These are phyloP conservation scores for Meliscaeva auricollis DNA, from an alignment of 2,888 invertebrate genomes.

Conservation along the genomic window DNA sequence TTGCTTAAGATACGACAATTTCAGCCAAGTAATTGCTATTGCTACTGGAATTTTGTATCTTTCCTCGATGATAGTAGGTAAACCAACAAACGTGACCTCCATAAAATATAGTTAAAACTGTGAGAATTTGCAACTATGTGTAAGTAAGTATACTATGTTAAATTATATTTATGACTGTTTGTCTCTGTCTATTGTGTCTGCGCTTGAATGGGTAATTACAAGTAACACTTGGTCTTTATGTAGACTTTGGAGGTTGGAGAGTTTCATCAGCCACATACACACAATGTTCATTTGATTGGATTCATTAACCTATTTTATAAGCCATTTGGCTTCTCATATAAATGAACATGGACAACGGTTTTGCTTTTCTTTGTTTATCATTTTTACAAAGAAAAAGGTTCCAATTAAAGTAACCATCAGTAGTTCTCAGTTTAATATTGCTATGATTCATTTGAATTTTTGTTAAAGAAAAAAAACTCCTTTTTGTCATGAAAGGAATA, in stretches of 20 bases:
- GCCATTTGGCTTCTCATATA: conserved; percentile 15
- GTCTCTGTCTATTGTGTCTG: background rate
- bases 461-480: background rate
- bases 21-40: background rate
- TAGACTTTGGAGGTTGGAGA: conserved; percentile 1
- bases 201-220: background rate
- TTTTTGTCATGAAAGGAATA: conserved; percentile 6
- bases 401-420: background rate
- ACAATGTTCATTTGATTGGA: background rate
- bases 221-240: conserved; percentile 38
- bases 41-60: conserved; percentile 27
- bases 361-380: conserved; percentile 22
- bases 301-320: conserved; percentile 49
- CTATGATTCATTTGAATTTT: conserved; percentile 9
- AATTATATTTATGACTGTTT: background rate
- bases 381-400: background rate
- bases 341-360: conserved; percentile 4
- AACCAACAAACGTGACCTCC: conserved; percentile 43
- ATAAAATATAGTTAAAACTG: conserved; percentile 8
- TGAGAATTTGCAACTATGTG: conserved; percentile 9
- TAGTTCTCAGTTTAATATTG: background rate
- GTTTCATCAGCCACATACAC: background rate
- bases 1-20: background rate
- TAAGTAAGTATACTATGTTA: background rate
- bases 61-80: background rate